phyloP scores from a whole-genome alignment of 1,140 invertebrate species.

The Platorchestia sp. region DNA sequence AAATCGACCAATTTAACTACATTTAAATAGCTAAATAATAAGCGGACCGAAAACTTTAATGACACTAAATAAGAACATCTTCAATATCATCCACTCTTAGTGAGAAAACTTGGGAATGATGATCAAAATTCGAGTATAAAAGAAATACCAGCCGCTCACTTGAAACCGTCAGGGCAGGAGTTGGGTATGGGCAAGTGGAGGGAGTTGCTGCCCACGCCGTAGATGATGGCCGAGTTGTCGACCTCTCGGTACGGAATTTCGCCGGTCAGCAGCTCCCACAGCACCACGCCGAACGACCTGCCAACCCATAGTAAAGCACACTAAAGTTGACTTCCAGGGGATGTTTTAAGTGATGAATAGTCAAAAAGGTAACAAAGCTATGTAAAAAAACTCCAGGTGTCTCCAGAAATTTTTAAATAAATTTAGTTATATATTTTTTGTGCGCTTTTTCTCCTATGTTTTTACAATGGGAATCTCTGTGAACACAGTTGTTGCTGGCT shows the following conservation, averaged over 20 bases:
- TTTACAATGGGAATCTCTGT: too few relatives aligned
- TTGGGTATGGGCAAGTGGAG: slow-evolving; percentile 90
- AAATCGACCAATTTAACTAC: background rate
- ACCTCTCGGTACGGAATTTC: slow-evolving; percentile 97
- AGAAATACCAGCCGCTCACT: slow-evolving; percentile 65
- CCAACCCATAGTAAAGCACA: too few relatives aligned
- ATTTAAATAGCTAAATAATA: background rate
- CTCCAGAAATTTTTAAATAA: slow-evolving; percentile 6
- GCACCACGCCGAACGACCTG: slow-evolving; percentile 94
- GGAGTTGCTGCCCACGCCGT: slow-evolving; percentile 95
- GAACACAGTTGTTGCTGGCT: too few relatives aligned
- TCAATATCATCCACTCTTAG: background rate
- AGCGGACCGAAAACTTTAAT: background rate
- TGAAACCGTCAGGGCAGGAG: slow-evolving; percentile 85
- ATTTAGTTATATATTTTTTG: too few relatives aligned
- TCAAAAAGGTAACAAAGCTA: too few relatives aligned
- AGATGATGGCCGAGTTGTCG: slow-evolving; percentile 97
- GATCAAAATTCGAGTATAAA: background rate
- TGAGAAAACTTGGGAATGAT: background rate
- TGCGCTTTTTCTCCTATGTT: too few relatives aligned
- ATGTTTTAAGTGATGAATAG: too few relatives aligned
- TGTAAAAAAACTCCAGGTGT: too few relatives aligned
- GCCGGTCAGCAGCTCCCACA: slow-evolving; percentile 97
- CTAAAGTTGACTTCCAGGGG: too few relatives aligned
- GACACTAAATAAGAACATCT: background rate